Evolutionary conservation across 2,888 invertebrate genomes (phyloP).

Genomic region (Tenodera sinensis): DNA sequence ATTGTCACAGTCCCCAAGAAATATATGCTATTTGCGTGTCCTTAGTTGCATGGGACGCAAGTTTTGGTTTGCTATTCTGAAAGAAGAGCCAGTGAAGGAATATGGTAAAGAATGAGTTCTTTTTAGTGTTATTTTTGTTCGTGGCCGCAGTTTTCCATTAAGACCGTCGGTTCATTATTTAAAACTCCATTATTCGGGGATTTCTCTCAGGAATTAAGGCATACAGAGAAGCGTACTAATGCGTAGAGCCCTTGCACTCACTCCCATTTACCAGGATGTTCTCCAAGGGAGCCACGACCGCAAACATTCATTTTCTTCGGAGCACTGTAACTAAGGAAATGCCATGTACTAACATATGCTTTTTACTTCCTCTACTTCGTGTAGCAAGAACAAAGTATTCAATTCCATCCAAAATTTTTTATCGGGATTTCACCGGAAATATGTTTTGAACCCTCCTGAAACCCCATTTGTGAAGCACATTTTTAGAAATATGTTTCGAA

Average conservation of each 20-base stretch:
- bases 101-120: background rate
- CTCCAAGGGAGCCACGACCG: background rate
- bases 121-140: background rate
- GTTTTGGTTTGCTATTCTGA: background rate
- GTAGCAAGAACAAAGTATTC: too few species aligned
- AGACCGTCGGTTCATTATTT: background rate
- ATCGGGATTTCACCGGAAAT: too few species aligned
- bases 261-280: background rate
- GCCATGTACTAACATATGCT: too few species aligned
- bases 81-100: background rate
- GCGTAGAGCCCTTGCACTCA: background rate
- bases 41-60: background rate
- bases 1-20: background rate
- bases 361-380: too few species aligned
- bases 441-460: too few species aligned
- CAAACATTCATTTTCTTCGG: background rate
- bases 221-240: background rate
- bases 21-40: background rate
- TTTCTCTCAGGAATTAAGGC: background rate
- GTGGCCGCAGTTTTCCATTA: background rate
- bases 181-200: background rate
- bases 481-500: too few species aligned
- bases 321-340: background rate
- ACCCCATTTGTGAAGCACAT: too few species aligned
- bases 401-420: too few species aligned